These are phyloP conservation scores for Hirudo medicinalis DNA, from an alignment of 1,140 invertebrate genomes.

Conservation along the genomic window DNA sequence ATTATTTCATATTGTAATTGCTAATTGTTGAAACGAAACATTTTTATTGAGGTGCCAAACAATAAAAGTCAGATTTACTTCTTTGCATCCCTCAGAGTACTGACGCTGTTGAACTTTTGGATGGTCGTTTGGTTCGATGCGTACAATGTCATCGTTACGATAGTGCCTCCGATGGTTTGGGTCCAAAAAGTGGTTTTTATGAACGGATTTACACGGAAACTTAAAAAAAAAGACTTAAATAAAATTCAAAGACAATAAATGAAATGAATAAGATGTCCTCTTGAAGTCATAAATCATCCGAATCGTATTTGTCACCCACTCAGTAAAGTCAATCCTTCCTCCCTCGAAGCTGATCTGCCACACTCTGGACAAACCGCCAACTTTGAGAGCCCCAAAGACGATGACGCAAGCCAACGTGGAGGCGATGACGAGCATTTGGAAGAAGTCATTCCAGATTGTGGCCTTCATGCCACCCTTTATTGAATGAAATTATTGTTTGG, in stretches of 20 bases:
- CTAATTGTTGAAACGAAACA: too few relatives aligned
- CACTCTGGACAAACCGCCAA: constrained; percentile 50
- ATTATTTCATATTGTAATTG: neutral
- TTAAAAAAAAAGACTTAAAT: constrained; percentile 43
- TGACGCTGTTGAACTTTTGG: constrained; percentile 69
- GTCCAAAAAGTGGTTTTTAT: constrained; percentile 71
- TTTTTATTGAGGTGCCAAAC: too few relatives aligned
- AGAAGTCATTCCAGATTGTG: constrained; percentile 15
- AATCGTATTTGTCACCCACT: neutral
- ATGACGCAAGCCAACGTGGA: neutral
- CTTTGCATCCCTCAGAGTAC: constrained; percentile 51
- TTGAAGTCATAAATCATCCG: neutral
- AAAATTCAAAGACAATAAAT: constrained; percentile 44
- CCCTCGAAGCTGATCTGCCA: constrained; percentile 51
- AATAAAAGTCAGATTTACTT: constrained; percentile 38
- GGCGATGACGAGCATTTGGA: constrained; percentile 13
- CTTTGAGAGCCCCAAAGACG: constrained; percentile 47
- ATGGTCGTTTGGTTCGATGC: constrained; percentile 77
- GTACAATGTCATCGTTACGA: constrained; percentile 73
- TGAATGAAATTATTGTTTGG: neutral
- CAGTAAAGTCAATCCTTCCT: constrained; percentile 47
- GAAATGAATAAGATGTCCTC: neutral
- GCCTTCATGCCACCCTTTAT: constrained; percentile 19
- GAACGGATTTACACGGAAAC: constrained; percentile 58
- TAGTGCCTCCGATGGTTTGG: constrained; percentile 64